Percentiles rank a stretch among this genome's conserved stretches.
Conservation (phyloP, 2,888 invertebrate species). For the Drosophila atroscutellata region DNA sequence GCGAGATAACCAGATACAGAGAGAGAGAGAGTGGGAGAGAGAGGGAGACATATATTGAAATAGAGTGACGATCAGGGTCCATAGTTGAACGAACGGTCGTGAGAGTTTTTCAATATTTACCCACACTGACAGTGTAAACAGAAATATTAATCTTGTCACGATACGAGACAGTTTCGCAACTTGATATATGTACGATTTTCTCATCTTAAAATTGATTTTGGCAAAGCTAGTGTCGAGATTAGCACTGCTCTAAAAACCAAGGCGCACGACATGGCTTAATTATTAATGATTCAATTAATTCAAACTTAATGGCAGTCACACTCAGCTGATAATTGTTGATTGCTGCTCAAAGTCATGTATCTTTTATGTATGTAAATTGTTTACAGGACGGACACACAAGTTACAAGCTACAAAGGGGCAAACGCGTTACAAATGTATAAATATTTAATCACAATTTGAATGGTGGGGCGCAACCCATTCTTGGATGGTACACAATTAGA, state of each 20-base stretch:
- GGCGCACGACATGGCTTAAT: conserved; percentile 17
- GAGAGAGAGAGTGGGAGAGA: neutral
- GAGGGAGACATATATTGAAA: neutral
- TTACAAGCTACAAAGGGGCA: neutral
- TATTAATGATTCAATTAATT: conserved; percentile 24
- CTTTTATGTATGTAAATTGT: neutral
- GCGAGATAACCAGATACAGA: neutral
- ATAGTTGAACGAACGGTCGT: conserved; percentile 62
- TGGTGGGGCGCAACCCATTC: neutral
- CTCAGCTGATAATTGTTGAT: conserved; percentile 3
- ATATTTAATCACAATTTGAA: neutral
- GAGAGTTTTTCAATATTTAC: conserved; percentile 28
- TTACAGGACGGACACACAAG: neutral
- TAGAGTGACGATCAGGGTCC: conserved; percentile 35
- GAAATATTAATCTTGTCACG: conserved; percentile 42
- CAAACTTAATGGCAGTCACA: neutral
- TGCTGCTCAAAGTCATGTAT: neutral
- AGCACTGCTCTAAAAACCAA: conserved; percentile 11
- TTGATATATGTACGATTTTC: conserved; percentile 6
- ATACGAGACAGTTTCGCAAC: conserved; percentile 20
- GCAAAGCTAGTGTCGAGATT: conserved; percentile 1
- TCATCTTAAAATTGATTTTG: neutral
- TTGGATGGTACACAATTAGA: neutral
- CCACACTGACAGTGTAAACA: conserved; percentile 31
- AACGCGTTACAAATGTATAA: neutral